Evolutionary conservation across 1,140 invertebrate genomes (phyloP).

Genomic region (Atta cephalotes): DNA sequence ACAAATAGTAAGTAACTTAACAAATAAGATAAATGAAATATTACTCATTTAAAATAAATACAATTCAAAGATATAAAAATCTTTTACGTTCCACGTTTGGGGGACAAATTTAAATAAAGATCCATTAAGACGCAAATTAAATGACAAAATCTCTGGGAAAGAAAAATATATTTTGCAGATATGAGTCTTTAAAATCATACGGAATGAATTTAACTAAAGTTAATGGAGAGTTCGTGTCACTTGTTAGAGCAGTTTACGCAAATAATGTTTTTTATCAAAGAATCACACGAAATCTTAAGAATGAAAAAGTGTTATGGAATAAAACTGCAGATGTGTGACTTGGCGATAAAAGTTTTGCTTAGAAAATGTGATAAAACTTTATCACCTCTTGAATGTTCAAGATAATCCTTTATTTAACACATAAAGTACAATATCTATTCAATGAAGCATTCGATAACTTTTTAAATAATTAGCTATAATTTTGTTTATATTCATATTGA

Average conservation of each 20-base stretch:
- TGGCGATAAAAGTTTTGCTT: neutral
- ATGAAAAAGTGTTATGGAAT: neutral
- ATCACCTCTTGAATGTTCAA: neutral
- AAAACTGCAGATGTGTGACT: neutral
- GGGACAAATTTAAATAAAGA: neutral
- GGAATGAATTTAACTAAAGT: neutral
- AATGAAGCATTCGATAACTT: neutral
- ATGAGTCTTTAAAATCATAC: neutral
- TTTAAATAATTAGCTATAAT: neutral
- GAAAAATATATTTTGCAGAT: neutral
- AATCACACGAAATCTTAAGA: neutral
- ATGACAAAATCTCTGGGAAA: neutral
- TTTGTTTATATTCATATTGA: neutral
- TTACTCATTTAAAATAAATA: neutral
- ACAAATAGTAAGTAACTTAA: neutral
- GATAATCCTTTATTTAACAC: slow-evolving; percentile 6
- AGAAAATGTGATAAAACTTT: neutral
- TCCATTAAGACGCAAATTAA: neutral
- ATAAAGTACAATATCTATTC: neutral
- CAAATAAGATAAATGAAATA: neutral
- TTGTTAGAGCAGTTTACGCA: slow-evolving; percentile 3
- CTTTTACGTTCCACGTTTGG: neutral
- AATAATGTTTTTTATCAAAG: slow-evolving; percentile 14
- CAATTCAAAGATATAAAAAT: neutral
- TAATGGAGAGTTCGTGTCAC: neutral